A percentile compares a stretch with the other conserved stretches of the same genome.
These are phyloP conservation scores for Meriones psammophilus DNA, from an alignment of 2,797 vertebrate species.

Conservation along the genomic window DNA sequence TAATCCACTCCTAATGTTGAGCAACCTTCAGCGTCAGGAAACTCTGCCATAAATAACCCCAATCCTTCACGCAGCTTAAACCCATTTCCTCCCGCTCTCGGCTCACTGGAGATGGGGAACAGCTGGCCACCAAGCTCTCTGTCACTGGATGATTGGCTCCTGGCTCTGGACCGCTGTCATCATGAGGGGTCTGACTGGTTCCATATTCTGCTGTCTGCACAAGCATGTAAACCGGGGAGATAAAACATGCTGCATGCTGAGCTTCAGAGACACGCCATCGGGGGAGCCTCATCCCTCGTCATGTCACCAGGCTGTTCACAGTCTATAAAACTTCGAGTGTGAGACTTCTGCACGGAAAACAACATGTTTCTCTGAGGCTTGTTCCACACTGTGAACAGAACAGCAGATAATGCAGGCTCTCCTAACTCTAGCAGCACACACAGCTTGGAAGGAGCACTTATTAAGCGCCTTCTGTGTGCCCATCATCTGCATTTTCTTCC, in stretches of 20 bases:
- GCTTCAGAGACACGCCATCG: constrained; percentile 38
- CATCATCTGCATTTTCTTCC: neutral
- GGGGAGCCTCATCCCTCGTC: neutral
- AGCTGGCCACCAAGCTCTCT: constrained; percentile 75
- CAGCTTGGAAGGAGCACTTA: neutral
- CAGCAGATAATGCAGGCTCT: neutral
- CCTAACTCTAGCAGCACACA: neutral
- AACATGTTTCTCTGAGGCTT: neutral
- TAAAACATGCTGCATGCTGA: constrained; percentile 23
- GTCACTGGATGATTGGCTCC: constrained; percentile 75
- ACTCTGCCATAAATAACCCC: constrained; percentile 81
- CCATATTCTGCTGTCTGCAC: constrained; percentile 71
- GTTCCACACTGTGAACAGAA: neutral
- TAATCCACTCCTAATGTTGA: constrained; percentile 76
- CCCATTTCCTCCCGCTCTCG: constrained; percentile 76
- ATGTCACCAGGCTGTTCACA: constrained; percentile 41
- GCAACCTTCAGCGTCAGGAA: constrained; percentile 73
- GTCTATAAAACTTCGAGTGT: constrained; percentile 4
- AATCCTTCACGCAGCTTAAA: constrained; percentile 84
- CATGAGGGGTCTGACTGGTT: constrained; percentile 74
- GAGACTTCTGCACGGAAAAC: constrained; percentile 22
- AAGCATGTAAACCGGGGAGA: constrained; percentile 65
- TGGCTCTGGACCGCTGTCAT: constrained; percentile 69
- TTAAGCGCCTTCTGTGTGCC: rapidly evolving
- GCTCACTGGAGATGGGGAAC: constrained; percentile 79